Percentiles rank a stretch among this genome's conserved stretches.
Evolutionary conservation across 2,888 invertebrate species (phyloP).

Genomic region (Invenusta paracnida): DNA sequence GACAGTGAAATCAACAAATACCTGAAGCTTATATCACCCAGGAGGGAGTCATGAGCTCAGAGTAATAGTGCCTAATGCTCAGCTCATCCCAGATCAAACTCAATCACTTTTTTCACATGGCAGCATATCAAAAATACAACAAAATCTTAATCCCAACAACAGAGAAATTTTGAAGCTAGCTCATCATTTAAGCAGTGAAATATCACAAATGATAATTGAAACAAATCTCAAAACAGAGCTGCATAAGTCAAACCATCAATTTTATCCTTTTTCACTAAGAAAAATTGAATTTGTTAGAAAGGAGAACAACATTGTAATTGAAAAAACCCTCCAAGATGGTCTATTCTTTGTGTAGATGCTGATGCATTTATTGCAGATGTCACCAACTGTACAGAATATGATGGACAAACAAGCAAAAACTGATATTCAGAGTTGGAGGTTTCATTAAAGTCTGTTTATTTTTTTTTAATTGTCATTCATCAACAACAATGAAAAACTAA

Average conservation of each 20-base stretch:
- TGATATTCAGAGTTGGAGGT: not conserved
- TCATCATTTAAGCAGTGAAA: not conserved
- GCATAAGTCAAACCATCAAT: not conserved
- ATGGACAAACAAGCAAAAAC: not conserved
- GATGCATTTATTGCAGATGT: not conserved
- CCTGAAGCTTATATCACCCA: not conserved
- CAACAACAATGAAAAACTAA: not conserved
- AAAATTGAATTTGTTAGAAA: constrained; percentile 11
- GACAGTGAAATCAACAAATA: not conserved
- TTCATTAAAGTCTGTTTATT: not conserved
- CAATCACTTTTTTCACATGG: not conserved
- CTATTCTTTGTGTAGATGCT: not conserved
- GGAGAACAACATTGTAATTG: not conserved
- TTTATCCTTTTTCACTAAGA: not conserved
- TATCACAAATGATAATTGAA: not conserved
- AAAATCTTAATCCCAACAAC: not conserved
- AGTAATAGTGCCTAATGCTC: too few species aligned
- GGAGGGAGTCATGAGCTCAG: not conserved
- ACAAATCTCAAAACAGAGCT: not conserved
- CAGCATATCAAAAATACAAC: not conserved
- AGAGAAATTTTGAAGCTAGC: not conserved
- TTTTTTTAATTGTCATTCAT: not conserved
- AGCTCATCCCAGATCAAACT: not conserved
- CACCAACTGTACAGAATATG: not conserved
- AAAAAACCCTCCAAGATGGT: not conserved